These are phyloP conservation scores for Rutpela maculata DNA, from an alignment of 2,888 invertebrate species.

Conservation along the genomic window DNA sequence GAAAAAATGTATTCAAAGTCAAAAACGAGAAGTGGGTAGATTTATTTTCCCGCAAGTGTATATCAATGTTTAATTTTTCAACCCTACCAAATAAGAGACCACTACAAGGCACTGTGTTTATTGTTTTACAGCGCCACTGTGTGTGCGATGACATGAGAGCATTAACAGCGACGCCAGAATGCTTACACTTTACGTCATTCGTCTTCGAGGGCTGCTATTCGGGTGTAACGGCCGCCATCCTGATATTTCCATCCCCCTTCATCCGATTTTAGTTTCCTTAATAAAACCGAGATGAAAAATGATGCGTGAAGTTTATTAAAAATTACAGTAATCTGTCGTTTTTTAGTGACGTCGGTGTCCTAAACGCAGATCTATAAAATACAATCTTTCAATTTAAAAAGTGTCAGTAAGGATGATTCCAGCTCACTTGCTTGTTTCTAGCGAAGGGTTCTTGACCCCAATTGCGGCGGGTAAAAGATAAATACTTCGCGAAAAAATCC, in stretches of 20 bases:
- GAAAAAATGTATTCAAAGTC: no score
- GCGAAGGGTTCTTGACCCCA: slow-evolving; percentile 5
- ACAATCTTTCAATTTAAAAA: slow-evolving; percentile 58
- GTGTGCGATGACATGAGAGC: slow-evolving; percentile 58
- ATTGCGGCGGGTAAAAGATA: not conserved
- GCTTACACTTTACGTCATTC: slow-evolving; percentile 61
- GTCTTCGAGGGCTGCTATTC: slow-evolving; percentile 59
- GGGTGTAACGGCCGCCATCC: slow-evolving; percentile 54
- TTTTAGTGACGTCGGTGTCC: slow-evolving; percentile 10
- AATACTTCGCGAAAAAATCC: not conserved
- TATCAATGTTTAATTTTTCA: no score
- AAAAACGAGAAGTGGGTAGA: no score
- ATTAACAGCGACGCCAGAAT: slow-evolving; percentile 62
- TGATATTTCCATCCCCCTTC: slow-evolving; percentile 42
- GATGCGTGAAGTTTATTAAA: slow-evolving; percentile 42
- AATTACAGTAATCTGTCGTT: slow-evolving; percentile 37
- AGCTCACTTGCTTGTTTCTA: slow-evolving; percentile 44
- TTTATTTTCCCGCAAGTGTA: no score
- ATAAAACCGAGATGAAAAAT: slow-evolving; percentile 38
- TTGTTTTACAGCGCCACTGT: slow-evolving; percentile 4
- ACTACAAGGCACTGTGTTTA: no score
- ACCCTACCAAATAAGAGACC: no score
- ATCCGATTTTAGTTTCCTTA: slow-evolving; percentile 21
- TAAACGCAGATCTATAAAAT: slow-evolving; percentile 53
- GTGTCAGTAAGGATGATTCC: slow-evolving; percentile 54